A percentile compares a stretch with the other conserved stretches of the same genome.
Evolutionary conservation across 2,888 invertebrate species (phyloP).

Genomic region (Andrena chrysosceles): DNA sequence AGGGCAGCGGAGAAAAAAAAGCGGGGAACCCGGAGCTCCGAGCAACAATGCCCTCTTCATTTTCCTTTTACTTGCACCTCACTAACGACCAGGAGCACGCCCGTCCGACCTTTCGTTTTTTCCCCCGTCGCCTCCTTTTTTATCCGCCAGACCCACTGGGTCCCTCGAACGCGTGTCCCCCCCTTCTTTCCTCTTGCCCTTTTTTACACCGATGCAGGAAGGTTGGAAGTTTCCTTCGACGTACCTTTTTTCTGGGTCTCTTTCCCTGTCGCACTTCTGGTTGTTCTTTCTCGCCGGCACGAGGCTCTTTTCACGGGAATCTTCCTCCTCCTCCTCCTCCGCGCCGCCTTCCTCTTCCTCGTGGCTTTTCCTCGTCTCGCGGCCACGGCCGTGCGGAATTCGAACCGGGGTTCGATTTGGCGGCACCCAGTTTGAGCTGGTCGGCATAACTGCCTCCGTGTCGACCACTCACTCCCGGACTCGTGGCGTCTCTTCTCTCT

Average conservation of each 20-base stretch:
- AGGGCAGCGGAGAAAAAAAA: background rate
- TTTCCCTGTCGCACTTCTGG: conserved; percentile 24
- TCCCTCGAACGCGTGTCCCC: conserved; percentile 2
- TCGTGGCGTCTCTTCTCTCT: conserved; percentile 64
- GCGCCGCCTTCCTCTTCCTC: conserved; percentile 30
- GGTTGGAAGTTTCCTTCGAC: conserved; percentile 65
- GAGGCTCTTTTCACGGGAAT: background rate
- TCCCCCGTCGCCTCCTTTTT: conserved; percentile 16
- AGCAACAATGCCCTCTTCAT: conserved; percentile 52
- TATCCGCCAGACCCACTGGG: conserved; percentile 23
- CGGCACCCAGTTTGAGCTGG: conserved; percentile 79
- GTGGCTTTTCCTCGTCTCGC: conserved; percentile 37
- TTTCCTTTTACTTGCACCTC: conserved; percentile 54
- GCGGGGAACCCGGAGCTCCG: conserved; percentile 18
- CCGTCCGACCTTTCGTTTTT: conserved; percentile 31
- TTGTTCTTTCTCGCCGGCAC: conserved; percentile 49
- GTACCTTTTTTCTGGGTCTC: conserved; percentile 49
- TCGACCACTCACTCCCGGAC: conserved; percentile 74
- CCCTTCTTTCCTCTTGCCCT: background rate
- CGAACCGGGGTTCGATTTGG: conserved; percentile 75
- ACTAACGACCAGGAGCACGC: conserved; percentile 55
- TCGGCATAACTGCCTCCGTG: conserved; percentile 83
- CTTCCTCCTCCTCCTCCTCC: conserved; percentile 13
- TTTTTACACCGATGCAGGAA: conserved; percentile 48
- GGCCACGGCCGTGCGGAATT: conserved; percentile 70